These are phyloP conservation scores for Tortricodes alternella DNA, from an alignment of 2,888 invertebrate genomes.

Conservation along the genomic window DNA sequence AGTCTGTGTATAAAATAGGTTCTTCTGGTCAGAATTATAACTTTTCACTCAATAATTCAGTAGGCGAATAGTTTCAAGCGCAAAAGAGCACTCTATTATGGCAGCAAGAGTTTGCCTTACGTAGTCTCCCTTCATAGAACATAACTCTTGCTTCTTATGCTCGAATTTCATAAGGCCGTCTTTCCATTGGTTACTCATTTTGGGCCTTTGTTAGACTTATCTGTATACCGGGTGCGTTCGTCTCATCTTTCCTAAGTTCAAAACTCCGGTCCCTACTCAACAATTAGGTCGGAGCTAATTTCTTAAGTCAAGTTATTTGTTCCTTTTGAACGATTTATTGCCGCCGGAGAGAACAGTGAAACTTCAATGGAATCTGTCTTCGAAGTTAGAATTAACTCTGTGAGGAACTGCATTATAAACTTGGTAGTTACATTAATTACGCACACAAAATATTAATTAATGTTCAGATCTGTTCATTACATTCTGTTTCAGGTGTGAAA, in stretches of 20 bases:
- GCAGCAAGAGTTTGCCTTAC: too few relatives aligned
- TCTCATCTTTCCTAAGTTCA: constrained; percentile 42
- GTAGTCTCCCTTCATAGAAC: too few relatives aligned
- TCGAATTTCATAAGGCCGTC: constrained; percentile 12
- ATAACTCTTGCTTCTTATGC: too few relatives aligned
- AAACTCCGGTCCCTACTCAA: constrained; percentile 59
- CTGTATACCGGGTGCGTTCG: constrained; percentile 28
- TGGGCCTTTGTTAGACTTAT: constrained; percentile 23
- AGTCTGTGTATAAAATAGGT: too few relatives aligned
- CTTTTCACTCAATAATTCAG: too few relatives aligned
- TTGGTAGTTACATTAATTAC: too few relatives aligned
- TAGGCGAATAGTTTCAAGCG: too few relatives aligned
- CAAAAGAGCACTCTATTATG: too few relatives aligned
- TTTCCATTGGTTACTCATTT: constrained; percentile 23
- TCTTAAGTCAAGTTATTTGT: constrained; percentile 68
- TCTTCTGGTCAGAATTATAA: too few relatives aligned
- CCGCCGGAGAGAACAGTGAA: constrained; percentile 51
- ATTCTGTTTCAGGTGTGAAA: neutral
- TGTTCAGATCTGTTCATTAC: neutral
- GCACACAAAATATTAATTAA: neutral
- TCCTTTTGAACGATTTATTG: constrained; percentile 68
- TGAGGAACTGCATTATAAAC: too few relatives aligned
- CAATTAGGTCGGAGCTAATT: constrained; percentile 67
- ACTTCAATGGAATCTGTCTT: constrained; percentile 63
- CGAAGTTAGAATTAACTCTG: constrained; percentile 62